Evolutionary conservation across 2,888 invertebrate species (phyloP).

Genomic region (Candidula unifasciata): DNA sequence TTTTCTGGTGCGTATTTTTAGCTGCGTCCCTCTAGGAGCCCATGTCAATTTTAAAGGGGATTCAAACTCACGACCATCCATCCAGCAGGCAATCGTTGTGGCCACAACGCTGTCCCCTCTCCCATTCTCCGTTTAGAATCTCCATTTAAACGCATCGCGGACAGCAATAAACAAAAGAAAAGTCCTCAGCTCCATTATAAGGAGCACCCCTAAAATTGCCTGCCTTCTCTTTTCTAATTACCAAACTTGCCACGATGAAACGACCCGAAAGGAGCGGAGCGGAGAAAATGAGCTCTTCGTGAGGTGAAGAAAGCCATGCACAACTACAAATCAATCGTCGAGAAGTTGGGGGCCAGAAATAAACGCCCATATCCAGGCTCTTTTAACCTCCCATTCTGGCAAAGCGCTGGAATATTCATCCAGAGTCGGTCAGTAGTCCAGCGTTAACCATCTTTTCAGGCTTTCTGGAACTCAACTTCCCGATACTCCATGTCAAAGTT

Average conservation of each 20-base stretch:
- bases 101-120: too few species aligned
- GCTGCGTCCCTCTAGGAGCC: too few species aligned
- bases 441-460: neutral
- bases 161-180: conserved; percentile 35
- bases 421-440: neutral
- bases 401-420: conserved; percentile 40
- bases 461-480: conserved; percentile 17
- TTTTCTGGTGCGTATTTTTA: too few species aligned
- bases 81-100: too few species aligned
- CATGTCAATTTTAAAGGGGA: too few species aligned
- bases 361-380: conserved; percentile 37
- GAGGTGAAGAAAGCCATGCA: conserved; percentile 49
- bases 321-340: conserved; percentile 46
- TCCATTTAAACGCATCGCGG: neutral
- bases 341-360: conserved; percentile 13
- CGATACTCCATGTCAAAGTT: conserved; percentile 19
- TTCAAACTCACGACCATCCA: too few species aligned
- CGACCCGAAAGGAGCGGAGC: conserved; percentile 43
- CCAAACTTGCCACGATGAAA: conserved; percentile 46
- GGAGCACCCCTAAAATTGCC: conserved; percentile 40
- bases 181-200: conserved; percentile 38
- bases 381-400: conserved; percentile 43
- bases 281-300: conserved; percentile 43
- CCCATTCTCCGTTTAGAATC: too few species aligned
- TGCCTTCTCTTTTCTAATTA: conserved; percentile 49